Base-by-base conservation (phyloP, 1,140 invertebrate species). In the Drosophila equinoxialis region DNA sequence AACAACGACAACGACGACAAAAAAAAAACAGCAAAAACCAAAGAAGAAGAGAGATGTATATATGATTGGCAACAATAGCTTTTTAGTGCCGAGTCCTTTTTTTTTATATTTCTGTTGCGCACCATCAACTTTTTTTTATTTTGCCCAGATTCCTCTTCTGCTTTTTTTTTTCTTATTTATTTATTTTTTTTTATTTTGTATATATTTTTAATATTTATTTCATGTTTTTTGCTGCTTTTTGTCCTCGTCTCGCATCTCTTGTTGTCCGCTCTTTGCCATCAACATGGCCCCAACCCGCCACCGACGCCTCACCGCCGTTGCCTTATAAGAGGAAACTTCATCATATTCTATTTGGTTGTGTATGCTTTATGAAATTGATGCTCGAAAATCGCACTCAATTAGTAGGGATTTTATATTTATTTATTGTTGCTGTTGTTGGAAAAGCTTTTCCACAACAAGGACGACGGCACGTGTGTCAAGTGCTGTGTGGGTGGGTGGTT, bases 341-440 rank as follows among this genome's bases (percentile, higher is more conserved):
- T 78, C 66, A 74, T 70, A 78, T 87, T 86, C 65, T 72, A 71
- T 75, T 81, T 74, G 65, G 60, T 67, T 71, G 71, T 67, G 79
- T 87, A 72, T 79, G 76, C 79, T 79, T 87, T 86, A 77, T 87
- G 83, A 83, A 87, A 86, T 87, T 86, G 83, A 86, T 86, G 83
- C 83, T 87, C 83, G 83, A 86, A 86, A 86, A 86, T 86, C 83
- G 79, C 83, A 86, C 83, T 86, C 83, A 86, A 86, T 86, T 86
- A 86, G 83, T 86, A 75, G 69, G 79, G 83, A 86, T 86, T 86
- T 86, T 79, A 82, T 86, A 86, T 82, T 87, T 86, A 86, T 86
- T 86, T 86, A 85, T 86, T 85, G 71, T 70, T 71, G 77, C 60
- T 72, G 74, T 65, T 78, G 69, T 62, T 67, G 63, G 41, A 57